Evolutionary conservation across 2,113 vertebrate species (phyloP).

Genomic region (Silurus meridionalis): DNA sequence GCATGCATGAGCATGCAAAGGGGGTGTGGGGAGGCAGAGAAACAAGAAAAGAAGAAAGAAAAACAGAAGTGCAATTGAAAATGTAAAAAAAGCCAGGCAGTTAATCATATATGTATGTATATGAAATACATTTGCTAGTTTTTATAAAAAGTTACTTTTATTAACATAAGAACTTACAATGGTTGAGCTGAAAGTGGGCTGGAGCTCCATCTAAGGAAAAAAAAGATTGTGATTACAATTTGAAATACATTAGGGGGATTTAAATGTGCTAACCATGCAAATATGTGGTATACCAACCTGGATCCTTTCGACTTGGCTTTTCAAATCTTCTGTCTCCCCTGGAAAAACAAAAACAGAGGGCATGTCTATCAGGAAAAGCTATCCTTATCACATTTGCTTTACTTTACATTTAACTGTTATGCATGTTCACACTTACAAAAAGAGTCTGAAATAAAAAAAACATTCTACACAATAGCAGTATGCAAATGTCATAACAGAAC

Average conservation of each 20-base stretch:
- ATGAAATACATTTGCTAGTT: background rate
- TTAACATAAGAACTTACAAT: constrained; percentile 65
- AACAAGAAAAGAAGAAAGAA: background rate
- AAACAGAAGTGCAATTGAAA: background rate
- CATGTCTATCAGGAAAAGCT: background rate
- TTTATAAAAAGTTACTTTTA: no score
- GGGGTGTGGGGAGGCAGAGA: background rate
- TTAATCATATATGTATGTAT: background rate
- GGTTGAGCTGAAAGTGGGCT: constrained; percentile 76
- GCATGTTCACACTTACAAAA: background rate
- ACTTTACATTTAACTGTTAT: background rate
- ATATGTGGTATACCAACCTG: constrained; percentile 79
- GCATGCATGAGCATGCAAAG: background rate
- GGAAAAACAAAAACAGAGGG: constrained; percentile 35
- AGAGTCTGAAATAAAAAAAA: background rate
- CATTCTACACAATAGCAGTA: background rate
- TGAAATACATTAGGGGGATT: background rate
- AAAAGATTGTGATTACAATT: constrained; percentile 30
- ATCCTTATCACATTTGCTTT: background rate
- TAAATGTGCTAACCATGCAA: background rate
- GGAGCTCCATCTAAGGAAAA: constrained; percentile 63
- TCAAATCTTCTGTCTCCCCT: constrained; percentile 98
- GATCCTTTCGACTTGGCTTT: constrained; percentile 97
- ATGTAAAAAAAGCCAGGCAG: background rate
- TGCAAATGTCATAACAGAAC: background rate